Conservation (phyloP, 2,888 invertebrate genomes). For the Phorcus lineatus region DNA sequence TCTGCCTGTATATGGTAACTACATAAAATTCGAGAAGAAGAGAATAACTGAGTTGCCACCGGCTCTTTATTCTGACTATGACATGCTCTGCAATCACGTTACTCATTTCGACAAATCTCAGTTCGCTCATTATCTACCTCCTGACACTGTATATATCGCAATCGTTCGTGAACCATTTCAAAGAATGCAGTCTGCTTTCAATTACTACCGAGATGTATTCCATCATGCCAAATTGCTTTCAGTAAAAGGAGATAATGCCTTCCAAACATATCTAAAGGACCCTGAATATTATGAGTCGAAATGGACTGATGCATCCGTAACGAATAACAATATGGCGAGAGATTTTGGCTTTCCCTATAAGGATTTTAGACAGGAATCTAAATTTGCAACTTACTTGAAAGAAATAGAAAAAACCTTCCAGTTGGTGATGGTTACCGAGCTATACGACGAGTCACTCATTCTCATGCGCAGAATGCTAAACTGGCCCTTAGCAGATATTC, state of each 20-base stretch:
- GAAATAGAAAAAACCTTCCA: not conserved
- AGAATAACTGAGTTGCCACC: slow-evolving; percentile 42
- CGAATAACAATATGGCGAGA: slow-evolving; percentile 51
- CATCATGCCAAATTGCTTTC: not conserved
- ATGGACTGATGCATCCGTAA: slow-evolving; percentile 38
- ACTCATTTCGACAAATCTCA: slow-evolving; percentile 43
- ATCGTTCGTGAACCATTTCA: slow-evolving; percentile 53
- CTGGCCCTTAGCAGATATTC: not conserved
- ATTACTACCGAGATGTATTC: slow-evolving; percentile 34
- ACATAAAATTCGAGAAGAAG: slow-evolving; percentile 40
- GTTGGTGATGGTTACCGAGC: not conserved
- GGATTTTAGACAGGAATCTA: not conserved
- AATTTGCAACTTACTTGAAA: not conserved
- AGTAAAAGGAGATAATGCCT: slow-evolving; percentile 34
- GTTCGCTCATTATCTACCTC: slow-evolving; percentile 42
- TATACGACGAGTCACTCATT: not conserved
- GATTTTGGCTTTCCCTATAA: slow-evolving; percentile 50
- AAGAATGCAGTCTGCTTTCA: slow-evolving; percentile 52
- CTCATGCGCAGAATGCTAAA: not conserved
- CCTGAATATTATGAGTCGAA: slow-evolving; percentile 40
- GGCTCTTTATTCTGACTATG: slow-evolving; percentile 41
- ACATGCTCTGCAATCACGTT: slow-evolving; percentile 53
- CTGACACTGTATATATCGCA: slow-evolving; percentile 49
- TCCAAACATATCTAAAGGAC: slow-evolving; percentile 46
- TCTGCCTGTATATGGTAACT: slow-evolving; percentile 44